These are phyloP conservation scores for Mormyrus proboscirostris DNA, from an alignment of 2,797 vertebrate species.

Conservation along the genomic window DNA sequence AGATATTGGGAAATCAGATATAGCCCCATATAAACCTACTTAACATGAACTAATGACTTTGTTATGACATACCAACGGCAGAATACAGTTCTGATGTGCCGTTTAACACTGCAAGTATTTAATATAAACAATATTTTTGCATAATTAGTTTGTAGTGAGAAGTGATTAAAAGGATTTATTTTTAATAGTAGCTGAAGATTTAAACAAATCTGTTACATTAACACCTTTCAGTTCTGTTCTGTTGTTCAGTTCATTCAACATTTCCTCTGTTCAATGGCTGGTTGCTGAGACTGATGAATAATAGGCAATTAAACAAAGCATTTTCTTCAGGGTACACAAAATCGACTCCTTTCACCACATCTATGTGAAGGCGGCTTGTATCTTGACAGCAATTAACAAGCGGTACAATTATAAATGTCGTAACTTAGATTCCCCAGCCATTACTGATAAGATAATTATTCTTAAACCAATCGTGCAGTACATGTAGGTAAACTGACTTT, in stretches of 20 bases:
- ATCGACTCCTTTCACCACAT: constrained; percentile 7
- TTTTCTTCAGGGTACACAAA: background rate
- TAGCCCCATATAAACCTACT: background rate
- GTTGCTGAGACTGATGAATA: background rate
- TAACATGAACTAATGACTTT: background rate
- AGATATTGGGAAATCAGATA: background rate
- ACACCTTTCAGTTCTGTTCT: background rate
- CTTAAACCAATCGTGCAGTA: background rate
- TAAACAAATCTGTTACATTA: background rate
- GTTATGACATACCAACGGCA: background rate
- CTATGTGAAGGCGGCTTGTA: background rate
- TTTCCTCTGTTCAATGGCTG: background rate
- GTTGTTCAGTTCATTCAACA: background rate
- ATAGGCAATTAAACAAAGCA: background rate
- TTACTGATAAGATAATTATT: background rate
- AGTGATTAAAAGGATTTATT: background rate
- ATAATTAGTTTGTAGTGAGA: background rate
- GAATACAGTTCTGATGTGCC: background rate
- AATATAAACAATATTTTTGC: background rate
- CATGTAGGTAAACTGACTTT: background rate
- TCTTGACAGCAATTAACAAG: constrained; percentile 5
- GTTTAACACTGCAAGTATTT: background rate
- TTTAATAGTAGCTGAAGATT: background rate
- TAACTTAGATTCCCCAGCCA: background rate
- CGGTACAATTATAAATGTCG: background rate